Conservation (phyloP, 2,797 vertebrate genomes). For the Epinephelus malabaricus region DNA sequence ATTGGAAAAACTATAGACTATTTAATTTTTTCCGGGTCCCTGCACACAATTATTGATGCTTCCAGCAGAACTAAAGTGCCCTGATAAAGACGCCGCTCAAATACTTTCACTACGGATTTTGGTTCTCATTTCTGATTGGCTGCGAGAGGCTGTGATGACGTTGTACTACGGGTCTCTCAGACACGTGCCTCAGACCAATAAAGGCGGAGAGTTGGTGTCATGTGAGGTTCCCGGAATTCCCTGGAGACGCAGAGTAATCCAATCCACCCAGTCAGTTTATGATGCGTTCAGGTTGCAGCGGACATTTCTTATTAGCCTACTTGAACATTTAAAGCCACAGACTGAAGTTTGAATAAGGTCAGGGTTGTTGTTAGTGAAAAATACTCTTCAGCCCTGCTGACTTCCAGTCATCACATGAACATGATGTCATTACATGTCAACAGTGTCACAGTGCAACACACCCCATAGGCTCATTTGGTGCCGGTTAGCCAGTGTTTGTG, state of each 20-base stretch:
- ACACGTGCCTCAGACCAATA: conserved; percentile 97
- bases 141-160: conserved; percentile 88
- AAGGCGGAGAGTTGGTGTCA: conserved; percentile 75
- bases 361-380: background rate
- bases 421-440: too few species aligned
- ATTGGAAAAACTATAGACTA: background rate
- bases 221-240: conserved; percentile 82
- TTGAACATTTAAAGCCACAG: background rate
- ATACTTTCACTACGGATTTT: conserved; percentile 94
- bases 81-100: conserved; percentile 86
- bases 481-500: too few species aligned
- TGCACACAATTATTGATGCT: conserved; percentile 58
- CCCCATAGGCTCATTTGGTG: too few species aligned
- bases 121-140: conserved; percentile 93
- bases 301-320: background rate
- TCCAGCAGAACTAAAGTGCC: conserved; percentile 67
- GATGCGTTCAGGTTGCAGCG: conserved; percentile 42
- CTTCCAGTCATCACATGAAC: too few species aligned
- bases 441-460: too few species aligned
- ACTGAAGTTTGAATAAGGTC: too few species aligned
- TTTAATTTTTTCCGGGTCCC: conserved; percentile 6
- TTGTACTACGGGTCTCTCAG: conserved; percentile 85
- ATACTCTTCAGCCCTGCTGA: background rate
- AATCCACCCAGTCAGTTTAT: conserved; percentile 16
- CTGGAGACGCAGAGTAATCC: conserved; percentile 39